phyloP scores from a whole-genome alignment of 2,888 invertebrate genomes.

The Junonia oenone region DNA sequence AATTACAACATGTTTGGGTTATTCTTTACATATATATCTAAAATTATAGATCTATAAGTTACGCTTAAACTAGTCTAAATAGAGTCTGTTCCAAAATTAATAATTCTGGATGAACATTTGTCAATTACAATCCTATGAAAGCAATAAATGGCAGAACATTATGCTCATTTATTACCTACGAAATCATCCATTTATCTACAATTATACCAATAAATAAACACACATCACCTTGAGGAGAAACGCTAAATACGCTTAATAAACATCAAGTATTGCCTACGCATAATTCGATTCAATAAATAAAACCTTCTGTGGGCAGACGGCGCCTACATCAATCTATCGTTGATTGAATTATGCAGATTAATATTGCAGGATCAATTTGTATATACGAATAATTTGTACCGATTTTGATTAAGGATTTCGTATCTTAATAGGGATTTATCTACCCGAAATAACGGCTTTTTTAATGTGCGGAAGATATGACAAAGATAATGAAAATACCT shows the following conservation, averaged over 20 bases:
- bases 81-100: no score
- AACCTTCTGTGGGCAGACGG: constrained; percentile 13
- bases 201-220: neutral
- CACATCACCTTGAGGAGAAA: neutral
- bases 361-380: constrained; percentile 17
- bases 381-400: neutral
- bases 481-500: no score
- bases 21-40: no score
- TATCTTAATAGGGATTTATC: neutral
- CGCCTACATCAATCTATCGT: constrained; percentile 16
- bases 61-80: no score
- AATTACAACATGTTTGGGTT: no score
- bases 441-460: neutral
- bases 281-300: constrained; percentile 11
- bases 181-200: neutral
- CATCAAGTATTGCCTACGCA: constrained; percentile 12
- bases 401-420: neutral
- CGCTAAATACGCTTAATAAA: constrained; percentile 1
- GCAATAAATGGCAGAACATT: no score
- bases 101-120: no score
- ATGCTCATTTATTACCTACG: no score
- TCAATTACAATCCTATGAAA: no score
- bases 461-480: no score
- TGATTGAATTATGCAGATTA: constrained; percentile 16
- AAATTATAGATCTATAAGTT: no score